Evolutionary conservation across 2,888 invertebrate species (phyloP).

Genomic region (Metacarcinus magister): DNA sequence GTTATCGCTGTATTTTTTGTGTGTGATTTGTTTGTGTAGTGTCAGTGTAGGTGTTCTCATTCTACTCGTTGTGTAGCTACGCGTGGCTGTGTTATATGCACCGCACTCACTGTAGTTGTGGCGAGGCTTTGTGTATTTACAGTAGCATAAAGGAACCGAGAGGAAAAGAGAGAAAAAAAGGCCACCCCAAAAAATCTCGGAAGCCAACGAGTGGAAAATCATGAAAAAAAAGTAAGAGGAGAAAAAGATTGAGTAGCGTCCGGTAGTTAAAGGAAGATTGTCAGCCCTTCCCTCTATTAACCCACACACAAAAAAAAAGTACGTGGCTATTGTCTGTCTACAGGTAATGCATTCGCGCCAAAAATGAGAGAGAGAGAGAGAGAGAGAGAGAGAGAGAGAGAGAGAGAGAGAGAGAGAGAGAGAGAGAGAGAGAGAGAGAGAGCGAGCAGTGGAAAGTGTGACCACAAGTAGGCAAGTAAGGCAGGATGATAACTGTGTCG

Average conservation of each 20-base stretch:
- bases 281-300: background rate
- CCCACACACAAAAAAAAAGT: background rate
- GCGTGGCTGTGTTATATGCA: too few relatives aligned
- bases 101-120: too few relatives aligned
- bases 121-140: background rate
- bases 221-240: background rate
- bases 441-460: too few relatives aligned
- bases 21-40: background rate
- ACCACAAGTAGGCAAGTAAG: too few relatives aligned
- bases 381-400: too few relatives aligned
- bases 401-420: too few relatives aligned
- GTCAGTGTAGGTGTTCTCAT: background rate
- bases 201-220: background rate
- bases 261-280: background rate
- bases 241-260: background rate
- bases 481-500: too few relatives aligned
- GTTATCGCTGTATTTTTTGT: background rate
- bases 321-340: background rate
- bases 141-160: background rate
- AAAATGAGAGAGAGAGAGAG: too few relatives aligned
- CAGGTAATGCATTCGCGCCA: background rate
- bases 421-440: too few relatives aligned
- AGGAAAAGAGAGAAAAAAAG: background rate
- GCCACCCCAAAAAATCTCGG: background rate
- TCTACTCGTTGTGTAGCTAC: background rate